Conservation (phyloP, 2,888 invertebrate species). For the Lottia scabra region DNA sequence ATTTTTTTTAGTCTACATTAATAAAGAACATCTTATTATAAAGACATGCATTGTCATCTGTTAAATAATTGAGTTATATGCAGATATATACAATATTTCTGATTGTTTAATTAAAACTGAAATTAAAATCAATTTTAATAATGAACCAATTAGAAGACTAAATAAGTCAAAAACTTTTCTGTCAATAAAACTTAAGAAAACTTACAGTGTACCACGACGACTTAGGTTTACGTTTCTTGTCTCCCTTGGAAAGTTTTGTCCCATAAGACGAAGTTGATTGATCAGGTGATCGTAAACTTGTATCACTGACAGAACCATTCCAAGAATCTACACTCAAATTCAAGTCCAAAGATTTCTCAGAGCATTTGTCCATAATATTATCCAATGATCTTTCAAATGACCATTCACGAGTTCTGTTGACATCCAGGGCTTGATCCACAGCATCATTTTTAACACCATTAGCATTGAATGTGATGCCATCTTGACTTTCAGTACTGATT, state of each 20-base stretch:
- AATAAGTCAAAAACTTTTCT: too few species aligned
- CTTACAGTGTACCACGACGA: conserved; percentile 64
- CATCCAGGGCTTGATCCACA: conserved; percentile 15
- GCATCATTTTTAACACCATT: conserved; percentile 8
- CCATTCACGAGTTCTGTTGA: conserved; percentile 33
- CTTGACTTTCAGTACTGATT: conserved; percentile 8
- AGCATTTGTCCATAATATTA: conserved; percentile 57
- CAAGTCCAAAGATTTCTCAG: conserved; percentile 53
- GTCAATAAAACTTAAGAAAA: too few species aligned
- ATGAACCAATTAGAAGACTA: too few species aligned
- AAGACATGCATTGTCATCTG: too few species aligned
- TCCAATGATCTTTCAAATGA: conserved; percentile 60
- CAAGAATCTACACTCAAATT: conserved; percentile 44
- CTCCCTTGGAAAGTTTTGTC: conserved; percentile 32
- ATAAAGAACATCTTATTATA: too few species aligned
- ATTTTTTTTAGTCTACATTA: too few species aligned
- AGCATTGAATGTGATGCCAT: neutral
- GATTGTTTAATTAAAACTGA: too few species aligned
- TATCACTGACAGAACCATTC: conserved; percentile 35
- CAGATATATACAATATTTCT: too few species aligned
- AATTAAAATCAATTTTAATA: too few species aligned
- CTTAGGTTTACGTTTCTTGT: conserved; percentile 57
- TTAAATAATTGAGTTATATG: too few species aligned
- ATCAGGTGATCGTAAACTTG: conserved; percentile 34
- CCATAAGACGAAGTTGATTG: conserved; percentile 15